Evolutionary conservation across 2,113 vertebrate species (phyloP), one percentile per base, ranked within the genome.

Genomic region (Tupaia tana): DNA sequence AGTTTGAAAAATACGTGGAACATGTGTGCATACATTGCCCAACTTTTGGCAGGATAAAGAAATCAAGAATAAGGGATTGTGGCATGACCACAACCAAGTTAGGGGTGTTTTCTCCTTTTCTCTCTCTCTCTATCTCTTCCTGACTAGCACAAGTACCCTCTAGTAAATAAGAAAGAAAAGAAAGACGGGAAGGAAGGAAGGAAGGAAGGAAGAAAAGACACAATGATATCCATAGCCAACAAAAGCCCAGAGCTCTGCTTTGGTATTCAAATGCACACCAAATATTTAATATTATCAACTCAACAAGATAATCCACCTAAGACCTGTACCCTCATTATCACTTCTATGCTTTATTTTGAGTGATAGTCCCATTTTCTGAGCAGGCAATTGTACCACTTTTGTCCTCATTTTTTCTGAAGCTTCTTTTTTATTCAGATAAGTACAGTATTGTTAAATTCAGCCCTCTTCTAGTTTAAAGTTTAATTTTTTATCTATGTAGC

Each of bases 241-340:
- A 97, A 98, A 98, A 98, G 95, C 96, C 97, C 79, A 98, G 96
- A 83, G 95, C 97, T 95, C 98, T 95, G 20, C 95, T 97, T 97
- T 98, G 97, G 92, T 96, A 98, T 66, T 95, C 98, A 97, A 98
- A 98, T 95, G 98, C 20, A 80, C 96, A 98, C 81, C 69, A 99
- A 98, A 94, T 99, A 99, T 97, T 99, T 99, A 90, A 99, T 99
- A 10, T 99, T 99, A 95, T 99, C 99, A 90, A 99, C 98, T 97
- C 99, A 99, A 96, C 99, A 99, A 0, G 98, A 98, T 95, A 99
- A 99, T 98, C 0, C 99, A 97, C 98, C 99, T 99, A 93, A 99
- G 96, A 59, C 98, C 99, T 1, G 99, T 98, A 75, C 99, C 98
- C 95, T 99, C 98, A 4, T 98, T 99, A 90, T 99, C 98, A 56